phyloP scores from a whole-genome alignment of 2,888 invertebrate species.

The Hypercompe scribonia region DNA sequence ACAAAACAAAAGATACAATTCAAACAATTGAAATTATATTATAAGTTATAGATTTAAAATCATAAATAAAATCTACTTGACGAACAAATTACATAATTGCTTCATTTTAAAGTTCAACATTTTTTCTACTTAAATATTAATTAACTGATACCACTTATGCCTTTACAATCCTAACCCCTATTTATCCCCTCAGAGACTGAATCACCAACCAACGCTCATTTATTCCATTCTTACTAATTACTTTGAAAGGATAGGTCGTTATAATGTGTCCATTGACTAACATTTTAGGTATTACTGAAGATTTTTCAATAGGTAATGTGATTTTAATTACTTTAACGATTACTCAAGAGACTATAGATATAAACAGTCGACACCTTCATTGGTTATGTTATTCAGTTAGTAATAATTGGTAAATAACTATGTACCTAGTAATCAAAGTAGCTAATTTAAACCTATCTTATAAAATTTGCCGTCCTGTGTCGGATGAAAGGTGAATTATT shows the following conservation, averaged over 20 bases:
- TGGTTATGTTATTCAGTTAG: background rate
- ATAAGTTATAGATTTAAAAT: too few species aligned
- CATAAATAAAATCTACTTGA: background rate
- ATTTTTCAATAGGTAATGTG: conserved; percentile 56
- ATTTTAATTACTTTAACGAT: conserved; percentile 64
- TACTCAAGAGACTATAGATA: conserved; percentile 53
- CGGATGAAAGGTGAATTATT: too few species aligned
- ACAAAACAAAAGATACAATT: background rate
- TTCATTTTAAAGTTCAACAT: background rate
- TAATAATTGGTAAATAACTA: too few species aligned
- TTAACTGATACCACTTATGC: background rate
- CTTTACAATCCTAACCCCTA: background rate
- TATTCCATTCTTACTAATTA: conserved; percentile 36
- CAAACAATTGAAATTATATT: background rate
- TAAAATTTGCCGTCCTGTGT: too few species aligned
- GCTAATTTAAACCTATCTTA: too few species aligned
- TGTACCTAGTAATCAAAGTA: too few species aligned
- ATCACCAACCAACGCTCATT: conserved; percentile 14
- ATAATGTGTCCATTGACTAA: conserved; percentile 41
- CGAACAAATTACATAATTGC: background rate
- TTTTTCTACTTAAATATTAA: background rate
- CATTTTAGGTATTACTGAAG: conserved; percentile 38
- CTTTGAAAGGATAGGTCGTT: conserved; percentile 32
- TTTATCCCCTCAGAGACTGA: conserved; percentile 8
- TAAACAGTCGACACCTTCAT: conserved; percentile 22